Evolutionary conservation across 2,113 vertebrate genomes (phyloP).

Genomic region (Perognathus longimembris): DNA sequence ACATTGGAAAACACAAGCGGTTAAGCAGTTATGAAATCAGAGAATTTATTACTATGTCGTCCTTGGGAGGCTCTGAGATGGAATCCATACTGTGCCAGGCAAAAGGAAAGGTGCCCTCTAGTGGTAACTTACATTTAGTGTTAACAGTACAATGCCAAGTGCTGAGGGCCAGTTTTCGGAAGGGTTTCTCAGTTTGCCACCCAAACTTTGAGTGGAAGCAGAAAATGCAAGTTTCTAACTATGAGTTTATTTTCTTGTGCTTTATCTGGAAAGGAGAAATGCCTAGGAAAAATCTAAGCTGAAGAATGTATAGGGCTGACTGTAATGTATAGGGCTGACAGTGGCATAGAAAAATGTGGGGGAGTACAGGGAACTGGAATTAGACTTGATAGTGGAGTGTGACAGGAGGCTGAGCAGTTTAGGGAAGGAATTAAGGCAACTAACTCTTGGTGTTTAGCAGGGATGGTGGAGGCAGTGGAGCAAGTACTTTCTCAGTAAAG

Average conservation of each 20-base stretch:
- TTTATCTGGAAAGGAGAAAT: constrained; percentile 35
- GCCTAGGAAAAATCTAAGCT: not conserved
- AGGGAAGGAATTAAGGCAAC: not conserved
- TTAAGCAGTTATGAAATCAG: constrained; percentile 49
- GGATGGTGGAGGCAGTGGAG: not conserved
- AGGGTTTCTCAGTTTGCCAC: not conserved
- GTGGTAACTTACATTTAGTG: not conserved
- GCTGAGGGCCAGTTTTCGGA: not conserved
- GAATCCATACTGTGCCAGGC: not conserved
- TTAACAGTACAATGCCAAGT: not conserved
- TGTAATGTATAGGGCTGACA: not conserved
- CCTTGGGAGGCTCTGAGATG: fast-evolving
- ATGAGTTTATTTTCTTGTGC: not conserved
- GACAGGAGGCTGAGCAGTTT: not conserved
- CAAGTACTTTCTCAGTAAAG: not conserved
- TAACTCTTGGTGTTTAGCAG: not conserved
- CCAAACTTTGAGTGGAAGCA: constrained; percentile 9
- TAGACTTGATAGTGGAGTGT: not conserved
- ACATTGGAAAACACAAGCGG: constrained; percentile 52
- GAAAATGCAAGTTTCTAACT: not conserved
- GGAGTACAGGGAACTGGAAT: not conserved
- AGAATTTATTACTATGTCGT: not conserved
- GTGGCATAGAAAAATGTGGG: not conserved
- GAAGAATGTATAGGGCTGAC: not conserved
- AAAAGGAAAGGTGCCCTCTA: constrained; percentile 48